A percentile compares a stretch with the other conserved stretches of the same genome.
Evolutionary conservation across 2,113 vertebrate genomes (phyloP).

Genomic region (Piliocolobus tephrosceles): DNA sequence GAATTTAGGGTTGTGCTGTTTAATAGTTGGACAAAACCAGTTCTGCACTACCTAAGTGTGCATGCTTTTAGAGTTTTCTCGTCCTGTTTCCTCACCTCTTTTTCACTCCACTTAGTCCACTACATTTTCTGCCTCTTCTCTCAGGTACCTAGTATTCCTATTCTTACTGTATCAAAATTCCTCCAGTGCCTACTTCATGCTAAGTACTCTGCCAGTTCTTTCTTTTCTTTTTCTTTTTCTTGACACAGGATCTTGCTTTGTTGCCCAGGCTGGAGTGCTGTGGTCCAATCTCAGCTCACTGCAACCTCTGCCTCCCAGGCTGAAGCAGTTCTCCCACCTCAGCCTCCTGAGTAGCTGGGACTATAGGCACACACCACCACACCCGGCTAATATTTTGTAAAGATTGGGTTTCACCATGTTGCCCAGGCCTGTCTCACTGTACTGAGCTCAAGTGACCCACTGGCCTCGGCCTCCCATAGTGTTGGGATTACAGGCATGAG

Average conservation of each 20-base stretch:
- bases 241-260: neutral
- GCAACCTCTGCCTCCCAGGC: too few relatives aligned
- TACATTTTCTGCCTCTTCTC: neutral
- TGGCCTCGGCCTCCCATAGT: neutral
- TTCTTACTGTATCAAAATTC: neutral
- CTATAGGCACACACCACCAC: neutral
- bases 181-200: neutral
- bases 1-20: neutral
- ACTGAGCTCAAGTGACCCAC: neutral
- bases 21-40: neutral
- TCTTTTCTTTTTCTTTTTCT: neutral
- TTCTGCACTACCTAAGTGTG: neutral
- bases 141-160: neutral
- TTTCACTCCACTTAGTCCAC: neutral
- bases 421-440: neutral
- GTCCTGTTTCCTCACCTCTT: neutral
- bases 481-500: neutral
- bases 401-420: neutral
- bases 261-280: neutral
- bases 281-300: neutral
- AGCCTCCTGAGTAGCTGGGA: neutral
- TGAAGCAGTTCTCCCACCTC: neutral
- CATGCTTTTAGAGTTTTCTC: neutral
- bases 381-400: neutral
- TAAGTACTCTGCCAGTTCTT: neutral